Conservation (phyloP, 1,140 invertebrate species). For the Lasioglossum baleicum region DNA sequence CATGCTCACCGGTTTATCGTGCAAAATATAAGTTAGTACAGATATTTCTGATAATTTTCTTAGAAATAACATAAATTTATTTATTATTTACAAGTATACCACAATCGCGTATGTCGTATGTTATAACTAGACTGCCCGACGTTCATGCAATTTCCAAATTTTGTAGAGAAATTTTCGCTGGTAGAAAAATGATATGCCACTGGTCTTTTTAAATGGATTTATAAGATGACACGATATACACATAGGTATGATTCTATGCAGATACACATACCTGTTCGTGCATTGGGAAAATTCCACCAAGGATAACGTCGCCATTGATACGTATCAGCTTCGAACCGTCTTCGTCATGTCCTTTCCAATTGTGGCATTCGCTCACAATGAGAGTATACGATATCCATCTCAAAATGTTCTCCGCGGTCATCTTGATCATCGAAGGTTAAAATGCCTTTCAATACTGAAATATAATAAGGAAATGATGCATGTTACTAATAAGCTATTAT, state of each 20-base stretch:
- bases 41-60: no score
- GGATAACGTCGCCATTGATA: constrained; percentile 83
- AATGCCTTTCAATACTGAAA: constrained; percentile 1
- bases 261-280: constrained; percentile 80
- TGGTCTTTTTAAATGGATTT: neutral
- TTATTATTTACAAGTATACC: no score
- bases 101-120: no score
- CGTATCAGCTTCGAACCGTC: constrained; percentile 77
- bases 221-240: neutral
- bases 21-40: no score
- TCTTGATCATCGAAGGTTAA: constrained; percentile 39
- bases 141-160: no score
- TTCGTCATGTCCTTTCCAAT: constrained; percentile 62
- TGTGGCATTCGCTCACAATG: constrained; percentile 59
- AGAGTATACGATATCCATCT: constrained; percentile 58
- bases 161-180: no score
- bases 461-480: neutral
- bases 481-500: no score
- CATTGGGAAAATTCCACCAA: constrained; percentile 89
- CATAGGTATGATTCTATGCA: no score
- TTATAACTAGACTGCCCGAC: no score
- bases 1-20: no score
- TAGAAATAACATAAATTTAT: no score
- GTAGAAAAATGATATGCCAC: no score
- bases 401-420: constrained; percentile 56